phyloP scores from a whole-genome alignment of 92 coral and sea anemone genomes.

The Ricordea florida region DNA sequence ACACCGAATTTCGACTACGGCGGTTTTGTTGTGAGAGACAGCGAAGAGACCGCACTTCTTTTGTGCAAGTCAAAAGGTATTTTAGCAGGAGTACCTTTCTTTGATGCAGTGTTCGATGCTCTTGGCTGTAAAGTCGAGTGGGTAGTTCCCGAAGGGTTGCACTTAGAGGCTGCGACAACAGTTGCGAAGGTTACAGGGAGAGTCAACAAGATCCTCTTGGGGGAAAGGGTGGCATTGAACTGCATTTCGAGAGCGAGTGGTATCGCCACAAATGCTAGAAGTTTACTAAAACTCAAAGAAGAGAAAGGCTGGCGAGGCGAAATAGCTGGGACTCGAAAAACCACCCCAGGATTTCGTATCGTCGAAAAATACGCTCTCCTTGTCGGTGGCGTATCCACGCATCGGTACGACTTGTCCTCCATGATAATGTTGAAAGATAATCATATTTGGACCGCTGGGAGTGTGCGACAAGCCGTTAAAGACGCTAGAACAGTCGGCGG shows the following conservation, averaged over 20 bases:
- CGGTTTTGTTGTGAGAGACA: slow-evolving; percentile 88
- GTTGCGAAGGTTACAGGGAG: slow-evolving; percentile 89
- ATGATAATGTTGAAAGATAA: slow-evolving; percentile 99
- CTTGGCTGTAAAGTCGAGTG: slow-evolving; percentile 94
- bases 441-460: slow-evolving; percentile 95
- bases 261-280: slow-evolving; percentile 84
- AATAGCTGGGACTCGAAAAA: slow-evolving; percentile 96
- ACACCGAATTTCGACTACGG: slow-evolving; percentile 93
- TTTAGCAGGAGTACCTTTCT: slow-evolving; percentile 96
- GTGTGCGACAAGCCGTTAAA: slow-evolving; percentile 72
- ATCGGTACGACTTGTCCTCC: slow-evolving; percentile 90
- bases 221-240: slow-evolving; percentile 93
- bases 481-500: slow-evolving; percentile 91
- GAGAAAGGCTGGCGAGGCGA: slow-evolving; percentile 83
- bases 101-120: slow-evolving; percentile 89
- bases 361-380: slow-evolving; percentile 95
- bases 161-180: slow-evolving; percentile 68
- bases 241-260: slow-evolving; percentile 96
- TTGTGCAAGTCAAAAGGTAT: slow-evolving; percentile 92
- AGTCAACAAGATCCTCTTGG: slow-evolving; percentile 85
- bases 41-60: slow-evolving; percentile 82
- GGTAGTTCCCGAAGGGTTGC: slow-evolving; percentile 74
- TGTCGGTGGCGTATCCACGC: slow-evolving; percentile 94
- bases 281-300: slow-evolving; percentile 64
- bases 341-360: slow-evolving; percentile 97